phyloP scores from a whole-genome alignment of 2,888 invertebrate genomes.

The Augiades crinisus region DNA sequence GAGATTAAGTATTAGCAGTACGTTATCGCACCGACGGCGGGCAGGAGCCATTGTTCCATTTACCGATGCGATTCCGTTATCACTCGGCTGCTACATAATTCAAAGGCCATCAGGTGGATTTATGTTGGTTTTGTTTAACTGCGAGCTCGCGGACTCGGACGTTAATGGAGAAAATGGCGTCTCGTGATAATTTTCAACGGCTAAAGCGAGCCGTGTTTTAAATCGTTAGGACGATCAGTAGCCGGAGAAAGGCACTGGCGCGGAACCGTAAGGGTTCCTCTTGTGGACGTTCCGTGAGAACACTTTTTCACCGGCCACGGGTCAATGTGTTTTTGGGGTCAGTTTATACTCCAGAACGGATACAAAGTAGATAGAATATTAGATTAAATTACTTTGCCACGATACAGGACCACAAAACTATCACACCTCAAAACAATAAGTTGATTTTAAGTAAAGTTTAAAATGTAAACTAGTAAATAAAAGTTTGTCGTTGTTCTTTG shows the following conservation, averaged over 20 bases:
- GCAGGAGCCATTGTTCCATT: constrained; percentile 25
- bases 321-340: constrained; percentile 10
- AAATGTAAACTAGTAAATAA: no score
- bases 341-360: not conserved
- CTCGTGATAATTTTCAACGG: constrained; percentile 6
- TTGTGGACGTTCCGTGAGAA: constrained; percentile 36
- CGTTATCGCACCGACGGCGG: constrained; percentile 17
- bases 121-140: constrained; percentile 17
- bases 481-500: no score
- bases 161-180: not conserved
- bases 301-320: constrained; percentile 11
- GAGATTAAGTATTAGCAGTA: constrained; percentile 18
- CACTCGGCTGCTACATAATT: constrained; percentile 21
- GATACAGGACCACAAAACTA: no score
- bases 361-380: not conserved
- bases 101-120: constrained; percentile 22
- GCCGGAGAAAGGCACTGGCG: constrained; percentile 57
- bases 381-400: not conserved
- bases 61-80: constrained; percentile 26
- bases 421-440: no score
- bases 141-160: not conserved
- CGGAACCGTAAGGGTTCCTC: constrained; percentile 48
- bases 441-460: no score
- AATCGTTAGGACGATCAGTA: constrained; percentile 59
- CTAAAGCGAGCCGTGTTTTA: constrained; percentile 10